phyloP scores from a whole-genome alignment of 1,140 invertebrate species.

The Tetragonula clypearis region DNA sequence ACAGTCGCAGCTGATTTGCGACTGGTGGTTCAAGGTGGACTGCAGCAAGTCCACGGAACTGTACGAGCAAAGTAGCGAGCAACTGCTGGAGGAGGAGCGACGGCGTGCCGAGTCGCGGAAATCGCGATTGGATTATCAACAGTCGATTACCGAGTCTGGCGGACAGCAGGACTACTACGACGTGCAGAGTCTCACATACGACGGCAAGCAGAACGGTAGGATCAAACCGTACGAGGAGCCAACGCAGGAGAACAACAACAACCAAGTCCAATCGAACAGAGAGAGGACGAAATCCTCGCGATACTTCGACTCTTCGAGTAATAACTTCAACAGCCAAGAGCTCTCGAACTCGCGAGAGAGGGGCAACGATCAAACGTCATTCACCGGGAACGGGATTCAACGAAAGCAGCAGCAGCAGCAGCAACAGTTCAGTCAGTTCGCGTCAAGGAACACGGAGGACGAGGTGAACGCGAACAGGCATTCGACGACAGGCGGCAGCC shows the following conservation, averaged over 20 bases:
- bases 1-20: constrained; percentile 94
- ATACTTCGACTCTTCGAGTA: constrained; percentile 62
- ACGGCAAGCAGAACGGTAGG: constrained; percentile 76
- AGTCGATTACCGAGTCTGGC: constrained; percentile 74
- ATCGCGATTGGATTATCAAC: constrained; percentile 76
- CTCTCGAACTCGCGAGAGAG: constrained; percentile 23
- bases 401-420: constrained; percentile 44
- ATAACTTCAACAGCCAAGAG: constrained; percentile 66
- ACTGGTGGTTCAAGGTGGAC: constrained; percentile 97
- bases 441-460: constrained; percentile 56
- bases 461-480: constrained; percentile 56
- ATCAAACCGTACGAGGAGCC: constrained; percentile 74
- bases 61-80: constrained; percentile 92
- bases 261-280: constrained; percentile 71
- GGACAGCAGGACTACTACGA: constrained; percentile 68
- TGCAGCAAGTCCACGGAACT: constrained; percentile 89
- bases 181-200: constrained; percentile 74
- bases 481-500: constrained; percentile 45
- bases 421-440: constrained; percentile 67
- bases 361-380: constrained; percentile 13
- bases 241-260: constrained; percentile 50
- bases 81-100: constrained; percentile 84
- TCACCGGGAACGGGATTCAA: constrained; percentile 36
- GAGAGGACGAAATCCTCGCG: constrained; percentile 62
- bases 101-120: constrained; percentile 78